Evolutionary conservation across 2,888 invertebrate species (phyloP), one percentile per base, ranked within the genome.

Genomic region (Nineta flava): DNA sequence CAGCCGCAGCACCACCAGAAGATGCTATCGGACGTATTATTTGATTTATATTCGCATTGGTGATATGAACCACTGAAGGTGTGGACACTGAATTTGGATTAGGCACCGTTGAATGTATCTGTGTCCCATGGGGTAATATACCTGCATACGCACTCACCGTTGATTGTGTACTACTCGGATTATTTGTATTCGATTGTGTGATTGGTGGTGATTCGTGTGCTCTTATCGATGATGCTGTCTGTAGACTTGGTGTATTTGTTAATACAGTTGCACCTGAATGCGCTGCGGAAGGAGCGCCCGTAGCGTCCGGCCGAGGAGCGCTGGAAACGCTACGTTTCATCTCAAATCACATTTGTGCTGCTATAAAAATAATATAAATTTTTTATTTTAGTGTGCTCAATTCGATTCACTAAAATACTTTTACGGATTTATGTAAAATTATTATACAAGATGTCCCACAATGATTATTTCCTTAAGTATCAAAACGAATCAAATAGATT

Each of bases 291-390:
- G 42, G 32, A 40, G 50, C 50, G 32, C 42, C 47, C 48, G 44
- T 46, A 49, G 52, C 52, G 46, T 52, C 49, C 52, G 49, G 34
- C 46, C 48, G 46, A 26, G 46, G 46, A 34, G 41, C 44, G 54
- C 50, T 34, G 47, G 43, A 21, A 46, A 48, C 46, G 48, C 66
- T 64, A 62, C 77, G 76, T 75, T 77, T 77, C 77, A 77, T 77
- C 70, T 75, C 76, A 75, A 75, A 72, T 77, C 67, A 76, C 75
- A 75, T 76, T 68, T 69, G 71, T 67, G 67, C 68, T 66, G 67
- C 75, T 75, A 65, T 19, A 67, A 69, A 55, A 61, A 57, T 56
- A 55, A 52, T 47, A 54, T 55, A 50, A 53, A 43, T 26, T 13
- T 13, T 17, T 16, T 4, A 35, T 35, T 35, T 13, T 38, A 38